Conservation (phyloP, 2,888 invertebrate species). For the Neoitamus cyanurus region DNA sequence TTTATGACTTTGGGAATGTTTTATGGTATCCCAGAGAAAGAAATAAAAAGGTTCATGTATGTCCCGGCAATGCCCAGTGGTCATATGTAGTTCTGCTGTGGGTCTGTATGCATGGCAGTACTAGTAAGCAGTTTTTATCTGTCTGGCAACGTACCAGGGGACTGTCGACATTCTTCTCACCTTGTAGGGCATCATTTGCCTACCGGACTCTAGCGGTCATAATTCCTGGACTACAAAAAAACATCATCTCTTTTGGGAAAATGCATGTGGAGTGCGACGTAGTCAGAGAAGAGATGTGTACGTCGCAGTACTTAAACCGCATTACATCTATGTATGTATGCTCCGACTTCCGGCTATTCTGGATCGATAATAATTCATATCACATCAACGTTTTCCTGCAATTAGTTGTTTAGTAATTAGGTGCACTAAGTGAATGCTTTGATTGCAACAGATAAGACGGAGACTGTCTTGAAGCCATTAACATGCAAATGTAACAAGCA, state of each 20-base stretch:
- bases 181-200: background rate
- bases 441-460: background rate
- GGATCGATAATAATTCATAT: conserved; percentile 42
- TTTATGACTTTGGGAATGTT: conserved; percentile 46
- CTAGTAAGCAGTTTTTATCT: background rate
- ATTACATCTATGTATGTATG: background rate
- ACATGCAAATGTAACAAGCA: conserved; percentile 21
- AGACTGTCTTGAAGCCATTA: conserved; percentile 26
- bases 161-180: background rate
- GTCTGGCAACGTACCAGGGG: background rate
- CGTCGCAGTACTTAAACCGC: background rate
- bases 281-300: background rate
- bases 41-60: conserved; percentile 45
- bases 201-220: background rate
- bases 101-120: background rate
- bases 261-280: background rate
- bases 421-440: conserved; percentile 36
- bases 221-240: background rate
- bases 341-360: background rate
- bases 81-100: background rate
- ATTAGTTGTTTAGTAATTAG: conserved; percentile 42
- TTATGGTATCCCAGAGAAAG: conserved; percentile 48
- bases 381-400: conserved; percentile 41
- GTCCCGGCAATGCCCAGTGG: conserved; percentile 17
- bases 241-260: background rate